Percentiles rank a stretch among this genome's conserved stretches.
phyloP scores from a whole-genome alignment of 2,888 invertebrate species.

The Tribolium freemani region DNA sequence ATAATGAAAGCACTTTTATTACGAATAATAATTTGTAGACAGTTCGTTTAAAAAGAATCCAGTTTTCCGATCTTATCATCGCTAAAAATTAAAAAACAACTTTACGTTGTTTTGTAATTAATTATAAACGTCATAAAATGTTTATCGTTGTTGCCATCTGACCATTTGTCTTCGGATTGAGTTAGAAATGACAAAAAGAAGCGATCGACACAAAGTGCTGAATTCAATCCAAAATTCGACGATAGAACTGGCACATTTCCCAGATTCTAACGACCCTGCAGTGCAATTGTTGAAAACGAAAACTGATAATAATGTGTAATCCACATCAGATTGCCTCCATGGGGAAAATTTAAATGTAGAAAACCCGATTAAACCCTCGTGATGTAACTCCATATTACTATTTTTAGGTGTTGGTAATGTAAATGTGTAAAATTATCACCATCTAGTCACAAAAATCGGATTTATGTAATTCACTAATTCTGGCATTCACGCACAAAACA shows the following conservation, averaged over 20 bases:
- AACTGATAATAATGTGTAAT: not conserved
- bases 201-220: not conserved
- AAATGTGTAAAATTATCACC: not conserved
- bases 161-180: not conserved
- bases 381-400: constrained; percentile 11
- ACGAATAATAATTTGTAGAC: constrained; percentile 16
- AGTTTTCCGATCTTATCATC: constrained; percentile 18
- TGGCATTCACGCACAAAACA: constrained; percentile 6
- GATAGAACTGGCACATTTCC: not conserved
- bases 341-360: constrained; percentile 3
- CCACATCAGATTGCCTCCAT: constrained; percentile 1
- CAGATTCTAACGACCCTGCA: not conserved
- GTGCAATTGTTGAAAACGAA: constrained; percentile 1
- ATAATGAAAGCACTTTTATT: constrained; percentile 11
- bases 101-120: constrained; percentile 22
- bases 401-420: constrained; percentile 8
- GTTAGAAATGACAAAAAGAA: not conserved
- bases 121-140: constrained; percentile 6
- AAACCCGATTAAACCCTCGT: constrained; percentile 5
- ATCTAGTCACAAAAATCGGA: not conserved
- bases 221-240: not conserved
- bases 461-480: constrained; percentile 25
- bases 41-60: constrained; percentile 9
- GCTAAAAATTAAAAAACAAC: constrained; percentile 21
- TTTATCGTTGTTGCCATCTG: not conserved